Percentiles rank a stretch among this genome's conserved stretches.
These are phyloP conservation scores for Petrolisthes manimaculis DNA, from an alignment of 2,888 invertebrate genomes.

Conservation along the genomic window DNA sequence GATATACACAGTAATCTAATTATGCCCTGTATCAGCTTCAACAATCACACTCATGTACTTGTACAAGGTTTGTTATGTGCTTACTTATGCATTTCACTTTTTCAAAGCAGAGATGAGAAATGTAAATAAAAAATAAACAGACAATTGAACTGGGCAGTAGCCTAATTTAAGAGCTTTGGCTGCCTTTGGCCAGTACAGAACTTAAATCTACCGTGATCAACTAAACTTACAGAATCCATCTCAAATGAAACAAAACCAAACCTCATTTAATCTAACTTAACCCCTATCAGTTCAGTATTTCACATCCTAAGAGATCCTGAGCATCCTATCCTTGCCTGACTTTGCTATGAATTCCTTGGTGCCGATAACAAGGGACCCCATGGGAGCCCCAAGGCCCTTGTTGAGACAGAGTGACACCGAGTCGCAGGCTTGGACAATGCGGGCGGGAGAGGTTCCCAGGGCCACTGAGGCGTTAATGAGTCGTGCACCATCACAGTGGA, in stretches of 20 bases:
- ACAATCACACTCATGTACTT: too few species aligned
- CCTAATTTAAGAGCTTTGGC: not conserved
- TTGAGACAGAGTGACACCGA: slow-evolving; percentile 88
- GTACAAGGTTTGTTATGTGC: too few species aligned
- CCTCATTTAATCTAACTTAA: not conserved
- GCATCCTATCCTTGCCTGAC: slow-evolving; percentile 67
- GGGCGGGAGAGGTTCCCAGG: slow-evolving; percentile 75
- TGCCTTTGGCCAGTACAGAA: too few species aligned
- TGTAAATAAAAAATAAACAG: not conserved
- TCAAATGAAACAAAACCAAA: too few species aligned
- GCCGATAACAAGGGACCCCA: slow-evolving; percentile 88
- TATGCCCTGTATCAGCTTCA: too few species aligned
- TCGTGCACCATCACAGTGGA: slow-evolving; percentile 96
- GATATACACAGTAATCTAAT: too few species aligned
- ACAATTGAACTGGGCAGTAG: not conserved
- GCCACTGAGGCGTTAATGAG: slow-evolving; percentile 89
- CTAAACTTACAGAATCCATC: too few species aligned
- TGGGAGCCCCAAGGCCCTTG: slow-evolving; percentile 90
- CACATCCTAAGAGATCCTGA: not conserved
- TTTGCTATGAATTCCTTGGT: slow-evolving; percentile 77
- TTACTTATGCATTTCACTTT: too few species aligned
- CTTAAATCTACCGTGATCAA: too few species aligned
- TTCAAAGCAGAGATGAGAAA: not conserved
- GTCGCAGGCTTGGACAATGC: slow-evolving; percentile 81
- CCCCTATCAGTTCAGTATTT: not conserved